Conservation (phyloP, 1,140 invertebrate species). For the Aphaenogaster floridana region DNA sequence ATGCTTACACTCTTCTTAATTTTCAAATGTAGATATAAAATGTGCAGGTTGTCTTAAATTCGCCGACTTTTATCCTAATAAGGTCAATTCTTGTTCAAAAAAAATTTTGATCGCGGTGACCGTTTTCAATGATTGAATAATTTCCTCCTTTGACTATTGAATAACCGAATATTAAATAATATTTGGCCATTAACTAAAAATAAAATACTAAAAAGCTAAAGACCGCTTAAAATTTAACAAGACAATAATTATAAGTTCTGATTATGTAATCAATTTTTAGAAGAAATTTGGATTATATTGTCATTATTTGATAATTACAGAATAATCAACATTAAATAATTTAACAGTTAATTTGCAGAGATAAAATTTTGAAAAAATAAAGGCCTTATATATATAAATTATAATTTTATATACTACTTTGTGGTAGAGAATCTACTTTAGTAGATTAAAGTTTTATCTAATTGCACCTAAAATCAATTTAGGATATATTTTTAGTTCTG, state of each 20-base stretch:
- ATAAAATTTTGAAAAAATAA: background rate
- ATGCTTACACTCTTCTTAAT: background rate
- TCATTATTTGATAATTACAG: background rate
- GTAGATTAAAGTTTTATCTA: background rate
- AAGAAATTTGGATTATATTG: background rate
- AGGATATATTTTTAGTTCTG: background rate
- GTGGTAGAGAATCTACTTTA: background rate
- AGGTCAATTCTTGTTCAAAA: background rate
- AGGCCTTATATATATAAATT: background rate
- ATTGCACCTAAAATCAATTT: background rate
- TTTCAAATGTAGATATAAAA: background rate
- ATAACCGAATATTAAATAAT: background rate
- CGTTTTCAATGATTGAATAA: background rate
- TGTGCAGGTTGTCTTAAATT: background rate
- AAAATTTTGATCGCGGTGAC: background rate
- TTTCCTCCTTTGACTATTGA: background rate
- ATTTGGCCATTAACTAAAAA: background rate
- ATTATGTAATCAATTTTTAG: constrained; percentile 5
- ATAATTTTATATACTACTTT: too few relatives aligned
- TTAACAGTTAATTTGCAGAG: background rate
- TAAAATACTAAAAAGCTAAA: background rate
- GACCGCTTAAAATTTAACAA: background rate
- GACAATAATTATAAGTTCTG: background rate
- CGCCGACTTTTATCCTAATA: background rate
- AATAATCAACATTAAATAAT: background rate